A percentile compares a stretch with the other conserved stretches of the same genome.
phyloP scores from a whole-genome alignment of 2,797 vertebrate species.

The Sebastes baramenuke region DNA sequence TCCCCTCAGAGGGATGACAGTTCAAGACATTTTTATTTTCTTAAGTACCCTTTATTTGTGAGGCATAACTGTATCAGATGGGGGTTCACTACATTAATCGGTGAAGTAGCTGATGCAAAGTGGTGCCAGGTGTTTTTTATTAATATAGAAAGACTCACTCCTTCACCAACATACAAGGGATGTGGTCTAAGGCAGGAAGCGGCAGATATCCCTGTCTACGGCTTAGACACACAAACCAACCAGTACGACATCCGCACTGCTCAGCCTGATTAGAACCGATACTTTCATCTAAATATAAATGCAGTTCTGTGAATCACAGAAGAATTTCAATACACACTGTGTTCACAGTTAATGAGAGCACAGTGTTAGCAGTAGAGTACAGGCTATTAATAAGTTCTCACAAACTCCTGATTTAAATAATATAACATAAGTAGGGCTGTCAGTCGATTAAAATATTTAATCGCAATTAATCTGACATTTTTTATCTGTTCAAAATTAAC shows the following conservation, averaged over 20 bases:
- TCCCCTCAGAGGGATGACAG: slow-evolving; percentile 18
- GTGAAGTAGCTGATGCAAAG: not conserved
- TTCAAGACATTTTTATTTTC: slow-evolving; percentile 24
- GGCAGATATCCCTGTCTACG: slow-evolving; percentile 4
- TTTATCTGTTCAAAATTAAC: too few relatives aligned
- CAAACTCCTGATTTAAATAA: not conserved
- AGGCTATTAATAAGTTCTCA: not conserved
- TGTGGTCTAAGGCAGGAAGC: slow-evolving; percentile 75
- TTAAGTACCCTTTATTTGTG: slow-evolving; percentile 1
- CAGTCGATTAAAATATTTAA: too few relatives aligned
- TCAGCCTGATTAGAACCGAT: not conserved
- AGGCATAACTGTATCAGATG: not conserved
- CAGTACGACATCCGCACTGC: not conserved
- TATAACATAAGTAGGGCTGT: not conserved
- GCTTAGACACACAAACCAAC: slow-evolving; percentile 17
- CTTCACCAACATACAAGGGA: slow-evolving; percentile 46
- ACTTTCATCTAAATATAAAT: not conserved
- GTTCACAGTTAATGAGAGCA: not conserved
- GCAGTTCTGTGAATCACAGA: not conserved
- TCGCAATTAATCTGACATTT: too few relatives aligned
- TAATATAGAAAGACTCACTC: not conserved
- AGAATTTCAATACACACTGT: not conserved
- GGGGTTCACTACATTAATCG: not conserved
- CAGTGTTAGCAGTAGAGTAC: not conserved
- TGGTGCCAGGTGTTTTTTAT: not conserved